phyloP scores from a whole-genome alignment of 2,888 invertebrate species.

The Ichneumoninae sp. region DNA sequence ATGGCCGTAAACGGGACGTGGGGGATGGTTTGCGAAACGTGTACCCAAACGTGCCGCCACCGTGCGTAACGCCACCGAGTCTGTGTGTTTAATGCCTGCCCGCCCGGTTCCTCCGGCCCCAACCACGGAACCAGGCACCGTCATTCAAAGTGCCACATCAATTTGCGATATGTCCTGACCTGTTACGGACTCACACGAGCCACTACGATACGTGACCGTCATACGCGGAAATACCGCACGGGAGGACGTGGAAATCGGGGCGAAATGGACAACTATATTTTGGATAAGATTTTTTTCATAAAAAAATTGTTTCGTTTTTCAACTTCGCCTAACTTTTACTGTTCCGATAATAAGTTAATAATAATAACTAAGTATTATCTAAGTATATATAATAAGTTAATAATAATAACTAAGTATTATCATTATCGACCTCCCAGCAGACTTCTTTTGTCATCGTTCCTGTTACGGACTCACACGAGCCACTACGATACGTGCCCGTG shows the following conservation, averaged over 20 bases:
- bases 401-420: too few relatives aligned
- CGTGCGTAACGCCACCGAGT: neutral
- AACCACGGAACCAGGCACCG: neutral
- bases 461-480: neutral
- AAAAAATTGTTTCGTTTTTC: too few relatives aligned
- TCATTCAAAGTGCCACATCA: constrained; percentile 50
- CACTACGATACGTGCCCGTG: neutral
- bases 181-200: neutral
- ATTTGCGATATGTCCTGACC: constrained; percentile 35
- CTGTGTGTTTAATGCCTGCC: constrained; percentile 3
- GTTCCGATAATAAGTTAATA: too few relatives aligned
- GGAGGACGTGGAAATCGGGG: too few relatives aligned
- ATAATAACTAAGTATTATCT: too few relatives aligned
- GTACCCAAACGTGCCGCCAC: constrained; percentile 9
- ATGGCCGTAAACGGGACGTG: constrained; percentile 9
- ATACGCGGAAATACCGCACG: neutral
- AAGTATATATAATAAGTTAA: too few relatives aligned
- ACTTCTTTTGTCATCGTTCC: neutral
- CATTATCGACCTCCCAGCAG: too few relatives aligned
- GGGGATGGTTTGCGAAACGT: neutral
- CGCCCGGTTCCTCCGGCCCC: neutral
- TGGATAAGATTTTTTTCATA: too few relatives aligned
- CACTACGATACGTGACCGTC: neutral
- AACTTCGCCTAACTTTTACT: too few relatives aligned
- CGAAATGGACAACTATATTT: too few relatives aligned